These are phyloP conservation scores for Parauchenoglanis punctatus DNA, from an alignment of 2,797 vertebrate species.

Conservation along the genomic window DNA sequence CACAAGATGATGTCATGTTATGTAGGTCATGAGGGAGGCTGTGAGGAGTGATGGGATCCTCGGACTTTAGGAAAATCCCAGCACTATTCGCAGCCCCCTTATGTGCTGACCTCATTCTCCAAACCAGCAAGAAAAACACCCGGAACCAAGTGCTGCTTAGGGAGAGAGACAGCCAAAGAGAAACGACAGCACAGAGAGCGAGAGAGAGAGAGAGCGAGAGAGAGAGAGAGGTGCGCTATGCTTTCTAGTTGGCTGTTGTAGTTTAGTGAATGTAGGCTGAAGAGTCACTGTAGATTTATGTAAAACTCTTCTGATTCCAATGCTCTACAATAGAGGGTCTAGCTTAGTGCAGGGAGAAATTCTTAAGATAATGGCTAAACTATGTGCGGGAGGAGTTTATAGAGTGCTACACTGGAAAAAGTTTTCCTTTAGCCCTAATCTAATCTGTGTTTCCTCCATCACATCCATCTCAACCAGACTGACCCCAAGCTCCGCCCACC, in stretches of 20 bases:
- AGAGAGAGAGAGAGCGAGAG: background rate
- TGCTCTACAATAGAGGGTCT: background rate
- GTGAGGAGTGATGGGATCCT: slow-evolving; percentile 26
- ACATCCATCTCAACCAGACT: slow-evolving; percentile 4
- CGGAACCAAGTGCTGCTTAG: slow-evolving; percentile 2
- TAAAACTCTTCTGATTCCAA: background rate
- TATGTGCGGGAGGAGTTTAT: background rate
- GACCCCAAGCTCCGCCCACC: background rate
- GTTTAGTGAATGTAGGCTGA: background rate
- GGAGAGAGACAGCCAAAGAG: background rate
- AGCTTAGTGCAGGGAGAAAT: background rate
- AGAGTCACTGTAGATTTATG: background rate
- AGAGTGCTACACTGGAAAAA: background rate
- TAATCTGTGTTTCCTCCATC: background rate
- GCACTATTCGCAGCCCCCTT: slow-evolving; percentile 50
- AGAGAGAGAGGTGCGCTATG: background rate
- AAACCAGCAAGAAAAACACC: slow-evolving; percentile 27
- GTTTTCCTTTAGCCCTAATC: background rate
- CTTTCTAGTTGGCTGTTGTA: background rate
- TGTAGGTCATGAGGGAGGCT: slow-evolving; percentile 32
- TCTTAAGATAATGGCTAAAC: background rate
- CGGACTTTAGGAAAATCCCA: slow-evolving; percentile 49
- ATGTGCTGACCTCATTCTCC: slow-evolving; percentile 54
- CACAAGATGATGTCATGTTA: slow-evolving; percentile 48
- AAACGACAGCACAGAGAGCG: background rate